Base-by-base conservation (phyloP, 2,797 vertebrate species). In the Cuniculus paca region DNA sequence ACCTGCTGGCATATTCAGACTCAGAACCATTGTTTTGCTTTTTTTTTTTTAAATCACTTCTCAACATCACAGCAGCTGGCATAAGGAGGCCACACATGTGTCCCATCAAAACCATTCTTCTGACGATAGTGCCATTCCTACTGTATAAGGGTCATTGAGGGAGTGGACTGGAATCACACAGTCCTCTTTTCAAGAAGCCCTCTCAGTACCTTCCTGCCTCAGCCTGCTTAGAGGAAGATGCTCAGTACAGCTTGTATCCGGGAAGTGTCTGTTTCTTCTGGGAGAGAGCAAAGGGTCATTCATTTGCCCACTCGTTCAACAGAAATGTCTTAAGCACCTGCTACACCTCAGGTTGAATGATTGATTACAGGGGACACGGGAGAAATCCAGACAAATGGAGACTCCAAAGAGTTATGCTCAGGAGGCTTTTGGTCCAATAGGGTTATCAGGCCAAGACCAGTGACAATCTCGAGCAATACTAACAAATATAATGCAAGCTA, bases 401-500 rank as follows among this genome's bases (percentile, higher is more conserved):
- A 50, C 74, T 83, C 88, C 50, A 4, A 42, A 72, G 50, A 79
- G 31, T 50, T 56, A n/a, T 39, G n/a, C 8, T 70, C 9, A 42
- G 36, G 52, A 52, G 87, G 39, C 24, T 42, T 56, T 58, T 88
- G 88, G 56, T 81, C 42, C 70, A 72, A 11, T 48, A 36, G 65
- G 72, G 28, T 0, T 60, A 58, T 93, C 86, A 79, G 68, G 45
- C 60, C 54, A 54, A 75, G 54, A 74, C 6, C 4, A 19, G 56
- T 34, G 58, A 90, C 68, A 50, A 50, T 75, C 22, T 82, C 58
- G 52, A 88, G 42, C 48, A 60, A 16, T 93, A 61, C 22, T 74
- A 34, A 91, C 20, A 90, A 22, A 94, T 83, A 61, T 6, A 92
- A 42, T 82, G 45, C 86, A 96, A 89, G 36, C 42, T 70, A 39